phyloP scores from a whole-genome alignment of 2,113 vertebrate genomes.

The Cathartes aura region DNA sequence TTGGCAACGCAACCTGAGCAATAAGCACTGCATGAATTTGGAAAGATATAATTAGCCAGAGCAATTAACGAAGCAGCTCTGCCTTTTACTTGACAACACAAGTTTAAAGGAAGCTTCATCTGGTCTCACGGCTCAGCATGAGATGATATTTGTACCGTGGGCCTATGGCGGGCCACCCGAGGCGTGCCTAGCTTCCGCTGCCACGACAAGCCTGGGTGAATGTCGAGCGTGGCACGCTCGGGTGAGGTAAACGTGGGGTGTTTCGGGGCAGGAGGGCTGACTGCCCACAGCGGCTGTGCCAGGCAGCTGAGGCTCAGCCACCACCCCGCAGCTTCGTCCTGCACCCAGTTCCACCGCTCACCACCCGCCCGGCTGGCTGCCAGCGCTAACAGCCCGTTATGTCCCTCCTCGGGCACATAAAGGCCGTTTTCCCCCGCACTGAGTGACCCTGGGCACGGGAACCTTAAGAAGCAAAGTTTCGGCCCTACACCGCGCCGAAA shows the following conservation, averaged over 20 bases:
- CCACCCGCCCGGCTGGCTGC: neutral
- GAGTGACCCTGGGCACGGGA: too few species aligned
- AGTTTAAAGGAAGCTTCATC: neutral
- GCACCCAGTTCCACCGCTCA: neutral
- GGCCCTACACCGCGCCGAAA: neutral
- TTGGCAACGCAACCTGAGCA: accelerated
- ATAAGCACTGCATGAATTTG: accelerated
- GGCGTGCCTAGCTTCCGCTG: accelerated
- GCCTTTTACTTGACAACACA: neutral
- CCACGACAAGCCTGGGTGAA: accelerated
- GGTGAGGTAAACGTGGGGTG: accelerated
- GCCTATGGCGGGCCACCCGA: accelerated
- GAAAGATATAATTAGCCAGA: neutral
- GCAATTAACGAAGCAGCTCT: neutral
- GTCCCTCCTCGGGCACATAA: too few species aligned
- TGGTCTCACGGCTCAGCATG: neutral
- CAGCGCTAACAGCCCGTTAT: neutral
- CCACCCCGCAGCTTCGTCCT: neutral
- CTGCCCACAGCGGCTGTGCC: neutral
- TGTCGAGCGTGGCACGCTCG: accelerated
- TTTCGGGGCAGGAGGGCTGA: neutral
- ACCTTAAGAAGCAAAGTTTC: neutral
- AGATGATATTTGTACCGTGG: accelerated
- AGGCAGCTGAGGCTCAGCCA: neutral
- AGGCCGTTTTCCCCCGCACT: accelerated